phyloP scores from a whole-genome alignment of 2,797 vertebrate species.

The Corythornis leucogaster region DNA sequence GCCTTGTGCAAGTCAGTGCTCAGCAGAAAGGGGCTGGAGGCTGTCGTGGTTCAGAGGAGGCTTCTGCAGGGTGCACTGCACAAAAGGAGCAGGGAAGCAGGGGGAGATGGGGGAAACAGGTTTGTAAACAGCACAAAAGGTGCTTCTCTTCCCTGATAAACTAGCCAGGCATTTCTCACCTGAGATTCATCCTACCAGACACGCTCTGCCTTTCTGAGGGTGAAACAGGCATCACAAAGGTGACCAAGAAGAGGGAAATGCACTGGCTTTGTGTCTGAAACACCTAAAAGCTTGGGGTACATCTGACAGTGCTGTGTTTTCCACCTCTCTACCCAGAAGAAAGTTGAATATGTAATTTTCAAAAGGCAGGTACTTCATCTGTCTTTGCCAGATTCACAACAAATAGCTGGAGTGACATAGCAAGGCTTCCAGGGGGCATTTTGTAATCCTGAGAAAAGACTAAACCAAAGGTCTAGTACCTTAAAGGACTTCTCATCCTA shows the following conservation, averaged over 20 bases:
- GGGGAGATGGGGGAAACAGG: background rate
- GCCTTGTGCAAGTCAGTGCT: background rate
- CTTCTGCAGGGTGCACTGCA: background rate
- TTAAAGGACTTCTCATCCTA: background rate
- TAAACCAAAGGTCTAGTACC: background rate
- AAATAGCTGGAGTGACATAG: background rate
- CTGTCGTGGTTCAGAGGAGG: background rate
- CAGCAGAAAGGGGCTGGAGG: background rate
- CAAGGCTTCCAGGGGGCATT: background rate
- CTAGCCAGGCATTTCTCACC: background rate
- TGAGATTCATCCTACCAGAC: background rate
- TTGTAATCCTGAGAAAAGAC: background rate
- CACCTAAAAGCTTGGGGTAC: background rate
- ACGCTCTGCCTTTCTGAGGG: background rate
- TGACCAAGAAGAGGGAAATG: background rate
- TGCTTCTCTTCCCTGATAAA: background rate
- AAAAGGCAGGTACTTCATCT: background rate
- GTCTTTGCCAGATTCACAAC: background rate
- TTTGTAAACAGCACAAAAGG: background rate
- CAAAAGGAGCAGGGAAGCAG: background rate
- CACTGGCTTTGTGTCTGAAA: background rate
- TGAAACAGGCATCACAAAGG: background rate
- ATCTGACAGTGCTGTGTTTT: background rate
- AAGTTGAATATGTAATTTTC: background rate
- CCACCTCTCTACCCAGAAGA: background rate